A percentile compares a stretch with the other conserved stretches of the same genome.
Evolutionary conservation across 2,888 invertebrate genomes (phyloP).

Genomic region (Hirtodrosophila confusa): DNA sequence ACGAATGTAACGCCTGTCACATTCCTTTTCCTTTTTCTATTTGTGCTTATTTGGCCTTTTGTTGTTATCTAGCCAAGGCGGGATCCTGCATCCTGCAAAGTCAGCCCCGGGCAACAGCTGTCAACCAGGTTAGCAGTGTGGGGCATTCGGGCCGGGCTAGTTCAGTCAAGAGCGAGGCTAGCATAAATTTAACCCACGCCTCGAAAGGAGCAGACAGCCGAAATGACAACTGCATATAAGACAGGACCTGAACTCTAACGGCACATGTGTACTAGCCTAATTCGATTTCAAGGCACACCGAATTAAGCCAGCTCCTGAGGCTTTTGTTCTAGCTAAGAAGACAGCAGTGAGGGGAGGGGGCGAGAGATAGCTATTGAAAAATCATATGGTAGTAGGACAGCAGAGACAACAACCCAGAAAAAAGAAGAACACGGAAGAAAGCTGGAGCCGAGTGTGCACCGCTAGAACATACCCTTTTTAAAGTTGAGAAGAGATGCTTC

Average conservation of each 20-base stretch:
- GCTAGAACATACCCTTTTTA: too few species aligned
- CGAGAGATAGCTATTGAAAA: slow-evolving; percentile 54
- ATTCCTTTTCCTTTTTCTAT: slow-evolving; percentile 33
- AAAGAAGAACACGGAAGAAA: background rate
- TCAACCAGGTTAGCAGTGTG: slow-evolving; percentile 71
- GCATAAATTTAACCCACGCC: slow-evolving; percentile 60
- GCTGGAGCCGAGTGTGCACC: too few species aligned
- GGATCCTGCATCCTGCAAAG: slow-evolving; percentile 39
- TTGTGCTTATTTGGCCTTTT: slow-evolving; percentile 68
- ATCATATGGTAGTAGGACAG: slow-evolving; percentile 47
- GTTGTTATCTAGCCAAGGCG: slow-evolving; percentile 53
- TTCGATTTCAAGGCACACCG: slow-evolving; percentile 71
- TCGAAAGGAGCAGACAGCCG: slow-evolving; percentile 25
- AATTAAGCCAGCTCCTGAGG: slow-evolving; percentile 56
- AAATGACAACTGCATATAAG: slow-evolving; percentile 55
- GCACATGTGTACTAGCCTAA: slow-evolving; percentile 53
- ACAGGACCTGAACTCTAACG: background rate
- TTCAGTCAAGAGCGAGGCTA: slow-evolving; percentile 1
- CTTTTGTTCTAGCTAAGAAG: slow-evolving; percentile 40
- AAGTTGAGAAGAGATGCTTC: too few species aligned
- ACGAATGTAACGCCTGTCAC: slow-evolving; percentile 59
- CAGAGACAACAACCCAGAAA: slow-evolving; percentile 28
- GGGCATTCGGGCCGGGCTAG: slow-evolving; percentile 6
- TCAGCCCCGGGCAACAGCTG: slow-evolving; percentile 69
- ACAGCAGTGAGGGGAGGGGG: background rate